These are phyloP conservation scores for Euclidia mi DNA, from an alignment of 2,888 invertebrate species.

Conservation along the genomic window DNA sequence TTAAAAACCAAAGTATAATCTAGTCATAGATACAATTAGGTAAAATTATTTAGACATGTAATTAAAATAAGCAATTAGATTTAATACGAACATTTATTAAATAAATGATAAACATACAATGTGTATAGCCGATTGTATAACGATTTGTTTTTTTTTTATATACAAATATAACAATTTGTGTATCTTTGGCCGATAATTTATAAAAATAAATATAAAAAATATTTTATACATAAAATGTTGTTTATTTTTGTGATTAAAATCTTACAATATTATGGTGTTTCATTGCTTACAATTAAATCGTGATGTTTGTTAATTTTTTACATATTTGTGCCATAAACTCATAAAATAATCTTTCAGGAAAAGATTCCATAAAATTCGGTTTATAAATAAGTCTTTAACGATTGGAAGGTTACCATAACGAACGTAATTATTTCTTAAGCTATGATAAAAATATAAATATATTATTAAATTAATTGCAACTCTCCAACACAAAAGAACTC, in stretches of 20 bases:
- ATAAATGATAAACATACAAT: constrained; percentile 19
- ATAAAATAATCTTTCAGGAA: too few species aligned
- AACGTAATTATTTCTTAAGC: too few species aligned
- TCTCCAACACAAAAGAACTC: neutral
- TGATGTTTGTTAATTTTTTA: too few species aligned
- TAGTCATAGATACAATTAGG: constrained; percentile 54
- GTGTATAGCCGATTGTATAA: constrained; percentile 22
- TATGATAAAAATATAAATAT: neutral
- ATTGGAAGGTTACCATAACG: too few species aligned
- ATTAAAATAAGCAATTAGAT: constrained; percentile 11
- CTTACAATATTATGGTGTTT: constrained; percentile 1
- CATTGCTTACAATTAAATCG: neutral
- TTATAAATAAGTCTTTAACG: too few species aligned
- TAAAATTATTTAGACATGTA: constrained; percentile 11
- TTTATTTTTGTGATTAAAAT: constrained; percentile 29
- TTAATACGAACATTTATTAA: constrained; percentile 20
- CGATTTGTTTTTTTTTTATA: constrained; percentile 12
- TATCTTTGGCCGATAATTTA: constrained; percentile 32
- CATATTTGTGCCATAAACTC: too few species aligned
- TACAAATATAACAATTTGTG: too few species aligned
- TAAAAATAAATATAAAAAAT: constrained; percentile 20
- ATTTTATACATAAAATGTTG: constrained; percentile 6
- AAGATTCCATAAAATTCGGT: too few species aligned
- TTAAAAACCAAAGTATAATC: constrained; percentile 42
- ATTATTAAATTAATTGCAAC: neutral